Conservation (phyloP, 2,797 vertebrate genomes). For the Phrynocephalus guinanensis region DNA sequence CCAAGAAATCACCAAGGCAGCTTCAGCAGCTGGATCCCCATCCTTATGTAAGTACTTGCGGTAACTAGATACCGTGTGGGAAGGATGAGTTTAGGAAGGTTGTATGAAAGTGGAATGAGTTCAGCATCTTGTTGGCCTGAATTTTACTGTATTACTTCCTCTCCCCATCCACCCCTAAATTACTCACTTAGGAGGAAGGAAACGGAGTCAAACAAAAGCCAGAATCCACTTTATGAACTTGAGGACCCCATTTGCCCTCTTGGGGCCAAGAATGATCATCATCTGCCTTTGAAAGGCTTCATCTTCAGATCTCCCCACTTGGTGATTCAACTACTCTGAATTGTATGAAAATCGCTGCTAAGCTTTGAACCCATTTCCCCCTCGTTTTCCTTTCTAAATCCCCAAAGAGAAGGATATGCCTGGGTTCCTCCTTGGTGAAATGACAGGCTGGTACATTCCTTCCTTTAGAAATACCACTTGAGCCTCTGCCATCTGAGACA, state of each 20-base stretch:
- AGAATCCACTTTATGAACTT: not conserved
- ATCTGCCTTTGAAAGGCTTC: not conserved
- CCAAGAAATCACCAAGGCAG: not conserved
- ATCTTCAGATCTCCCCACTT: not conserved
- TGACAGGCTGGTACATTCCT: not conserved
- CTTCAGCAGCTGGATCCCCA: not conserved
- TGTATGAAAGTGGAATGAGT: constrained; percentile 6
- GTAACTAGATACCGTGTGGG: too few species aligned
- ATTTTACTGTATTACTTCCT: not conserved
- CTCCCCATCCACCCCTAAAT: not conserved
- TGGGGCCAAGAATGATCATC: too few species aligned
- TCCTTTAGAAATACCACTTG: not conserved
- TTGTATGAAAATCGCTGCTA: not conserved
- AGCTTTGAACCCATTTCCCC: not conserved
- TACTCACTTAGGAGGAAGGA: not conserved
- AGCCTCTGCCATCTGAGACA: too few species aligned
- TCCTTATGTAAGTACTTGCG: not conserved
- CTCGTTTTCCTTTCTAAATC: not conserved
- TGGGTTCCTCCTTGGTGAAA: not conserved
- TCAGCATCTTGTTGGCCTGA: not conserved
- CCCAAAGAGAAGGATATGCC: not conserved
- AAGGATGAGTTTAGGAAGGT: not conserved
- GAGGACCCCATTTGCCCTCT: not conserved
- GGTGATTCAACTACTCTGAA: not conserved
- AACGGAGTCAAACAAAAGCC: not conserved